Evolutionary conservation across 2,113 vertebrate genomes (phyloP), one percentile per base, ranked within the genome.

Genomic region (Okapia johnstoni): DNA sequence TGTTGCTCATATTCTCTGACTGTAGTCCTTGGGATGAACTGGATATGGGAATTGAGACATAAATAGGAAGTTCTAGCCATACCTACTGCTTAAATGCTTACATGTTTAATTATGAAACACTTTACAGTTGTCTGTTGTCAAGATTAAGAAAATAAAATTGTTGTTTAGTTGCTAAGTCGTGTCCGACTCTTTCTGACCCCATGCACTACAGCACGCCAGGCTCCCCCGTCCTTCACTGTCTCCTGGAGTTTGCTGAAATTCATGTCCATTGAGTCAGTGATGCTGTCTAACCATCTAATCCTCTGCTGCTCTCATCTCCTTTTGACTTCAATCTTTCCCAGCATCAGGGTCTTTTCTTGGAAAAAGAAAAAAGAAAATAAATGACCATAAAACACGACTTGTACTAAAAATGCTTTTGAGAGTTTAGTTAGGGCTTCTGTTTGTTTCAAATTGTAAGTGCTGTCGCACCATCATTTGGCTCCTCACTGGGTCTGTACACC

Each of bases 401-500:
- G 7, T 85, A 70, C 9, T 81, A 92, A 93, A 93, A 95, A 86
- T 96, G 28, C 28, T 94, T 97, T 96, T 93, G 36, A 94, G 30
- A 79, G 7, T 86, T 96, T 43, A 66, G 7, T 85, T 94, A 33
- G 12, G 13, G 2, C 15, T 26, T 85, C 81, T 96, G 48, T 79
- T 90, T 54, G 30, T 92, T 97, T 89, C 81, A 86, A 93, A 94
- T 40, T 13, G 0, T 30, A 85, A 76, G 12, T 83, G 66, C 93
- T 7, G 13, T 60, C 46, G 11, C 50, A 12, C 23, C 46, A 95
- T 96, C 21, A 36, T 91, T 95, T 79, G 63, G 85, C 54, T 92
- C 84, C 16, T 87, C 21, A 85, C 77, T 46, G 12, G 58, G 43
- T 91, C 28, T 81, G 46, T 76, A 54, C 33, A 94, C n/a, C 50